Conservation (phyloP, 1,140 invertebrate species). For the Contarinia nasturtii region DNA sequence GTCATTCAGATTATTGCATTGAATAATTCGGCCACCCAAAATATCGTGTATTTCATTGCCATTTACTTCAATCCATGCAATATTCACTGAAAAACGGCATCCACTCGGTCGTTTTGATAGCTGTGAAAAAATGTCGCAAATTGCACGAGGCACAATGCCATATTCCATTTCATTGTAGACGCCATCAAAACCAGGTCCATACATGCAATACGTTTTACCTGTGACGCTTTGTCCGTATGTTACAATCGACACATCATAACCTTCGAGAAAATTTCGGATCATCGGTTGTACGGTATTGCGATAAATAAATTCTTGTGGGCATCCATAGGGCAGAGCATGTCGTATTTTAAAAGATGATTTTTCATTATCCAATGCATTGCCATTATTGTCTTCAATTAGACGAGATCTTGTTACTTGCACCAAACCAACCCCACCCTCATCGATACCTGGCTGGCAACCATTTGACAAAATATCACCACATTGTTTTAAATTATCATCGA, state of each 20-base stretch:
- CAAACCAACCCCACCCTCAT: not conserved
- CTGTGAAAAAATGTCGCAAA: slow-evolving; percentile 49
- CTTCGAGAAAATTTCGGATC: slow-evolving; percentile 40
- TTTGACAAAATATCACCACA: not conserved
- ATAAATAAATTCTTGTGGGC: slow-evolving; percentile 26
- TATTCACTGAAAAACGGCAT: slow-evolving; percentile 35
- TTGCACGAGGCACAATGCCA: slow-evolving; percentile 54
- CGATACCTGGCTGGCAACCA: not conserved
- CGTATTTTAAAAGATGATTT: not conserved
- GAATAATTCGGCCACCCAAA: slow-evolving; percentile 30
- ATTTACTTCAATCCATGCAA: slow-evolving; percentile 43
- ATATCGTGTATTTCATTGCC: slow-evolving; percentile 33
- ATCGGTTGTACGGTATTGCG: slow-evolving; percentile 26
- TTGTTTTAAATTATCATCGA: too few relatives aligned
- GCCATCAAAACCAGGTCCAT: slow-evolving; percentile 49
- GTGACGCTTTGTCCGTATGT: slow-evolving; percentile 58
- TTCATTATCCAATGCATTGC: not conserved
- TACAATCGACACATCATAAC: slow-evolving; percentile 52
- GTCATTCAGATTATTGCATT: slow-evolving; percentile 30
- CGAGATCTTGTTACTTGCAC: not conserved
- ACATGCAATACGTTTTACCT: slow-evolving; percentile 61
- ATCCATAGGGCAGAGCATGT: slow-evolving; percentile 24
- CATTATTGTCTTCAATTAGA: slow-evolving; percentile 4
- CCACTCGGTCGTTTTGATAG: slow-evolving; percentile 33
- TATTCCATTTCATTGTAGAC: slow-evolving; percentile 48